These are phyloP conservation scores for Falco columbarius DNA, from an alignment of 2,797 vertebrate species.

Conservation along the genomic window DNA sequence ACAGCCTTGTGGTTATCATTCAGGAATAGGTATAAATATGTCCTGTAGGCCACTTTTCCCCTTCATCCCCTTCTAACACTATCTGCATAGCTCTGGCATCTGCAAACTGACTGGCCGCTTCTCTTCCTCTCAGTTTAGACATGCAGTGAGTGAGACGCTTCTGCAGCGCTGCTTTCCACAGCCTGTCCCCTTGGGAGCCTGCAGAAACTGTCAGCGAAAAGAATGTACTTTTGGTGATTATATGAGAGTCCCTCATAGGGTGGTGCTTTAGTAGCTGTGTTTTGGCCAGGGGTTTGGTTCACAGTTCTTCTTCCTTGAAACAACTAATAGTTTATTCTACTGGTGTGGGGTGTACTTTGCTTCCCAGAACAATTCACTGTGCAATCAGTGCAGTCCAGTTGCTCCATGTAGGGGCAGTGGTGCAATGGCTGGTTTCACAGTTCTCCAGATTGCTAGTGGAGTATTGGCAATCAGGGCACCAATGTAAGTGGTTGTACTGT, in stretches of 20 bases:
- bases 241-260: background rate
- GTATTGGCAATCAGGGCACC: background rate
- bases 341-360: background rate
- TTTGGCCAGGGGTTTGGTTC: background rate
- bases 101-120: background rate
- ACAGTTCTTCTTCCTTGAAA: background rate
- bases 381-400: background rate
- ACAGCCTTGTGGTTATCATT: background rate
- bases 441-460: background rate
- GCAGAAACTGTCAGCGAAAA: background rate
- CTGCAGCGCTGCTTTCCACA: background rate
- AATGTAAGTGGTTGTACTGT: accelerated
- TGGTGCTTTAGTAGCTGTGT: background rate
- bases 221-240: background rate
- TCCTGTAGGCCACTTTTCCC: background rate
- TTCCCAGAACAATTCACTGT: background rate
- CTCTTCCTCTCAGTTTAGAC: background rate
- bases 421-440: background rate
- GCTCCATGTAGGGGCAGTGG: background rate
- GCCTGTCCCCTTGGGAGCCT: background rate
- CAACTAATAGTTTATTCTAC: background rate
- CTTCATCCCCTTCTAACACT: background rate
- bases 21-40: background rate
- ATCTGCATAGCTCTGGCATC: background rate
- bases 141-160: background rate